Evolutionary conservation across 2,888 invertebrate species (phyloP).

Genomic region (Zaprionus obscuricornis): DNA sequence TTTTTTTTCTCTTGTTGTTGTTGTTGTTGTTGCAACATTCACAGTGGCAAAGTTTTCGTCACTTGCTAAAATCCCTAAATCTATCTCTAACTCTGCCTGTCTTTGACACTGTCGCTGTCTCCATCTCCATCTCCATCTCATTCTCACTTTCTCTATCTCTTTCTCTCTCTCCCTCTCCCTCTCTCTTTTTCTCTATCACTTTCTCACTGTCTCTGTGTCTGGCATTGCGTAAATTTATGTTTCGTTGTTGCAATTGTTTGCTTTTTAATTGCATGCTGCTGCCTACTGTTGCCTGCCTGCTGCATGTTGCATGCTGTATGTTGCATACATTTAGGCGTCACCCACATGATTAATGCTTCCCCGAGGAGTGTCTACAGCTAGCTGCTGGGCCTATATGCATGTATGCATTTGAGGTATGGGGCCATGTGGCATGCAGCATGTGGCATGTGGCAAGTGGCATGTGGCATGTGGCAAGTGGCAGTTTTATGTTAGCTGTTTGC

Average conservation of each 20-base stretch:
- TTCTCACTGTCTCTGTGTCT: constrained; percentile 17
- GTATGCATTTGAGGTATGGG: too few species aligned
- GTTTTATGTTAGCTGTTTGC: constrained; percentile 3
- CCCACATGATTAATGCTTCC: constrained; percentile 70
- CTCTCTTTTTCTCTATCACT: not conserved
- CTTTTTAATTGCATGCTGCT: constrained; percentile 64
- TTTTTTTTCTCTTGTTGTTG: too few species aligned
- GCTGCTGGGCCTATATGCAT: too few species aligned
- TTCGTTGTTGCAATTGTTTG: constrained; percentile 46
- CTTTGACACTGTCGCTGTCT: too few species aligned
- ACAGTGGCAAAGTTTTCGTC: too few species aligned
- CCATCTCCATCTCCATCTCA: too few species aligned
- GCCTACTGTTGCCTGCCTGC: too few species aligned
- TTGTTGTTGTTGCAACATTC: too few species aligned
- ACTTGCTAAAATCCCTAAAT: too few species aligned
- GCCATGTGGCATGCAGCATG: too few species aligned
- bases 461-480: not conserved
- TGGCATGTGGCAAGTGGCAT: too few species aligned
- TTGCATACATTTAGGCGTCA: constrained; percentile 59
- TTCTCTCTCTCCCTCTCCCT: not conserved
- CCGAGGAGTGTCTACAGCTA: constrained; percentile 24
- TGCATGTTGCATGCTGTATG: constrained; percentile 26
- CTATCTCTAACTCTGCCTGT: too few species aligned
- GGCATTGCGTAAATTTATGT: constrained; percentile 62
- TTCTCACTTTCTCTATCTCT: constrained; percentile 21